phyloP scores from a whole-genome alignment of 2,888 invertebrate species.

The Lithophane semibrunnea region DNA sequence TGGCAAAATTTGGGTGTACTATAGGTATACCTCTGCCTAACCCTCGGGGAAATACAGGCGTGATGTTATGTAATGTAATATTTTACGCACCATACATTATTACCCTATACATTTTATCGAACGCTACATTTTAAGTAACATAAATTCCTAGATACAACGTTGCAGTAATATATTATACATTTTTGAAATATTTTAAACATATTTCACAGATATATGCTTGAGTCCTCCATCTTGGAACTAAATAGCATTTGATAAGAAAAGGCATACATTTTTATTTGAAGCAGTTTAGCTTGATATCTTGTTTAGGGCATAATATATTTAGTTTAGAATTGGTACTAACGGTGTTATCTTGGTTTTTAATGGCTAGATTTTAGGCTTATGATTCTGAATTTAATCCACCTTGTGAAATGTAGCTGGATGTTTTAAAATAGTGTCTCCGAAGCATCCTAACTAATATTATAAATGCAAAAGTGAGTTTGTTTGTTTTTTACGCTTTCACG shows the following conservation, averaged over 20 bases:
- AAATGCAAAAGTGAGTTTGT: no score
- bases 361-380: neutral
- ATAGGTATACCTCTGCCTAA: no score
- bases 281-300: neutral
- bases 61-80: no score
- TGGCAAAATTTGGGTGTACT: no score
- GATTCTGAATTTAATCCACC: neutral
- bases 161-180: constrained; percentile 38
- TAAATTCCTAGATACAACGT: constrained; percentile 57
- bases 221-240: neutral
- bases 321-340: constrained; percentile 1
- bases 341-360: constrained; percentile 1
- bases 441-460: no score
- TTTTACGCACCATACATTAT: constrained; percentile 15
- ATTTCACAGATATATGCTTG: constrained; percentile 22
- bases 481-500: no score
- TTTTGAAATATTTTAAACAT: constrained; percentile 44
- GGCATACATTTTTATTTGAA: constrained; percentile 20
- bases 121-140: constrained; percentile 50
- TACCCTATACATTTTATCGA: constrained; percentile 36
- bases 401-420: neutral
- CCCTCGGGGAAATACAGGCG: no score
- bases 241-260: constrained; percentile 52
- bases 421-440: neutral
- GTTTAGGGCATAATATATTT: constrained; percentile 5